Conservation (phyloP, 2,113 vertebrate species). For the Nothocercus nigrocapillus region DNA sequence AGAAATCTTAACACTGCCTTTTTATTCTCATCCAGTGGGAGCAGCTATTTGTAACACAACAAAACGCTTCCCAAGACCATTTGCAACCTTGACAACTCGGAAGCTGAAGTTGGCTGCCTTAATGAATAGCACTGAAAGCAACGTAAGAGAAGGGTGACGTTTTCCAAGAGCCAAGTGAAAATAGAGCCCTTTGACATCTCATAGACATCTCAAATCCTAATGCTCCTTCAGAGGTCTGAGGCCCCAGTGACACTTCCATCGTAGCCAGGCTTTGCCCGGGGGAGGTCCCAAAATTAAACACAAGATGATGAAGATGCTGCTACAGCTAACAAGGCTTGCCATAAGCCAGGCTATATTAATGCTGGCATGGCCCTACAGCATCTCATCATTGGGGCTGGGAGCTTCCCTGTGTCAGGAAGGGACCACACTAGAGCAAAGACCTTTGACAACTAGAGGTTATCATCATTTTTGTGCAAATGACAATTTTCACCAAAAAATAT, state of each 20-base stretch:
- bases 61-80: not conserved
- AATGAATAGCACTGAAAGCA: not conserved
- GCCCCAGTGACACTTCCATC: not conserved
- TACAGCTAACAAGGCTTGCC: not conserved
- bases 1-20: not conserved
- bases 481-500: too few relatives aligned
- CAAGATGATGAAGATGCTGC: not conserved
- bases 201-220: not conserved
- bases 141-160: rapidly evolving
- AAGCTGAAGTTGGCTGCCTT: not conserved
- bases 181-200: not conserved
- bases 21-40: not conserved
- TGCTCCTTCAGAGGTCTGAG: not conserved
- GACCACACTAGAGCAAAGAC: not conserved
- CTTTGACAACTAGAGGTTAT: not conserved
- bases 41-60: not conserved
- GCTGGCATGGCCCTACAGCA: not conserved
- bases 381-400: rapidly evolving
- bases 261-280: not conserved
- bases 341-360: not conserved
- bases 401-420: not conserved
- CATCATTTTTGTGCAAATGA: not conserved
- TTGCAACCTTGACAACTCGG: not conserved
- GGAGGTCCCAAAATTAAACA: not conserved
- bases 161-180: not conserved